Evolutionary conservation across 2,797 vertebrate species (phyloP).

Genomic region (Mastacembelus armatus): DNA sequence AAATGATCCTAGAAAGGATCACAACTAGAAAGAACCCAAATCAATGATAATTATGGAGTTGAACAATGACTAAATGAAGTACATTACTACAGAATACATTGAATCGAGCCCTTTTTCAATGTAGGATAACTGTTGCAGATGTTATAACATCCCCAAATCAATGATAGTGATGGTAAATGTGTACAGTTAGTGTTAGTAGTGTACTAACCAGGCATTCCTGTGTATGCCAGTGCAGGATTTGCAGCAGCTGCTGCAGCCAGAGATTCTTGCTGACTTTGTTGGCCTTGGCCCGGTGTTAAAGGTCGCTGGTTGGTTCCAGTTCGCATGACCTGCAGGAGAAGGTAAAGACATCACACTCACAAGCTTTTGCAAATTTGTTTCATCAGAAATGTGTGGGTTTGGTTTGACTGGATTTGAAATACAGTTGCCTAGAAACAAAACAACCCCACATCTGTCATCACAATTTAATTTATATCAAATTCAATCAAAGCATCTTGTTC

Average conservation of each 20-base stretch:
- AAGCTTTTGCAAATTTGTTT: too few species aligned
- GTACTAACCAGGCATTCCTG: conserved; percentile 92
- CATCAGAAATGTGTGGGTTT: too few species aligned
- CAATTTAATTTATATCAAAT: too few species aligned
- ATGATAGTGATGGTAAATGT: neutral
- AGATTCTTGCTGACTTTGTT: conserved; percentile 96
- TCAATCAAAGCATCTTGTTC: too few species aligned
- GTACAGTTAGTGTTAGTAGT: too few species aligned
- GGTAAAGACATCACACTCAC: neutral
- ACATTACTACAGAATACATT: neutral
- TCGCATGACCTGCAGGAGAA: conserved; percentile 90
- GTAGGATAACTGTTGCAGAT: neutral
- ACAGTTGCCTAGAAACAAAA: too few species aligned
- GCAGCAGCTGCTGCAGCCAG: conserved; percentile 90
- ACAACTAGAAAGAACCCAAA: neutral
- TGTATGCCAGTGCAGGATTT: conserved; percentile 94
- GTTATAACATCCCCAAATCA: too few species aligned
- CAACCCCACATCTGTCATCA: too few species aligned
- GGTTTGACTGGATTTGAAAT: too few species aligned
- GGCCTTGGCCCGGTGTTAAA: conserved; percentile 94
- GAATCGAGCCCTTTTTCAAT: neutral
- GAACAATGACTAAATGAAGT: neutral
- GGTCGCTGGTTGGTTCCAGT: conserved; percentile 93
- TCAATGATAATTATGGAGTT: neutral
- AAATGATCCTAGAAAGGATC: neutral